Base-by-base conservation (phyloP, 2,888 invertebrate species). In the Chymomyza caudatula region DNA sequence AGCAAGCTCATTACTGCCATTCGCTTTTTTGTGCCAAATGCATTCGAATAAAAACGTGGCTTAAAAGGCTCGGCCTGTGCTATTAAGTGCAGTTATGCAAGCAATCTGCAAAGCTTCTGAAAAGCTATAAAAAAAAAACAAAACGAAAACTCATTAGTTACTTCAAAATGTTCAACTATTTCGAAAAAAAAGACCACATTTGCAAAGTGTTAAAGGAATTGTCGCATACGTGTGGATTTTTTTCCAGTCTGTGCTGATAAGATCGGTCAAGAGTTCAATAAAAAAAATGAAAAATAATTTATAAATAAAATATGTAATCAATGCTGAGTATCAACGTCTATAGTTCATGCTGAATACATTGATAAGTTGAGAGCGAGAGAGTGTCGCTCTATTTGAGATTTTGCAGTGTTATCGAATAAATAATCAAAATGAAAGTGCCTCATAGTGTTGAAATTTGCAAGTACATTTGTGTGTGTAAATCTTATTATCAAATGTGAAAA, bases 201-300 rank as follows among this genome's bases (percentile, higher is more conserved):
- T 52, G 25, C 59, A 51, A 29, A 29, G 29, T 29, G 29, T 29
- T 29, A 44, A 44, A 44, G n/a, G n/a, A 17, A 47, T 13, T 17
- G 15, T 17, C 17, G 44, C 44, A 17, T 47, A 47, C 44, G 44
- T 47, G 44, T 47, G 13, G 17, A 47, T 11, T 51, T 22, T 8
- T 51, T 51, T 11, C 51, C 1, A 4, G 6, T 51, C 4, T 0
- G 1, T 59, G 59, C 19, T 64, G 76, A 76, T 76, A 77, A 65
- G 53, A 59, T 54, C 69, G 77, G 71, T 77, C 71, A 77, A 61
- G 49, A 67, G 77, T 67, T 76, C 75, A 74, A 54, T 51, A 63
- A 52, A 29, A 17, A 54, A 54, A 63, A 51, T 55, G 51, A 54
- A 47, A 55, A 68, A 47, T 47, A 47, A 47, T 17, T 17, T 47